These are phyloP conservation scores for Rattus norvegicus DNA, from an alignment of 2,113 vertebrate genomes.

Conservation along the genomic window GRCr8 NC_086028.1:66726501-66727000, in stretches of 20 bases:
- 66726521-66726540: not conserved
- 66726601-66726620: not conserved
- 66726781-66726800: not conserved
- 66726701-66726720: slow-evolving; percentile 52
- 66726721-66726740: slow-evolving; percentile 5
- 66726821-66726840: not conserved
- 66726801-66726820: not conserved
- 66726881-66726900: not conserved
- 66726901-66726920: slow-evolving; percentile 20
- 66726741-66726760: not conserved
- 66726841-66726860: not conserved
- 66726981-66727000: not conserved
- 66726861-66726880: not conserved
- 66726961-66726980: slow-evolving; percentile 44
- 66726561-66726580: not conserved
- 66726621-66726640: not conserved
- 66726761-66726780: not conserved
- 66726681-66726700: slow-evolving; percentile 50
- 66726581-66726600: not conserved
- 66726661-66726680: slow-evolving; percentile 8
- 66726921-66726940: slow-evolving; percentile 16
- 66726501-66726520: not conserved
- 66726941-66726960: not conserved
- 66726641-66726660: not conserved
- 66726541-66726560: not conserved